These are phyloP conservation scores for Caenorhabditis becei DNA, from an alignment of 2,888 invertebrate species.

Conservation along the genomic window DNA sequence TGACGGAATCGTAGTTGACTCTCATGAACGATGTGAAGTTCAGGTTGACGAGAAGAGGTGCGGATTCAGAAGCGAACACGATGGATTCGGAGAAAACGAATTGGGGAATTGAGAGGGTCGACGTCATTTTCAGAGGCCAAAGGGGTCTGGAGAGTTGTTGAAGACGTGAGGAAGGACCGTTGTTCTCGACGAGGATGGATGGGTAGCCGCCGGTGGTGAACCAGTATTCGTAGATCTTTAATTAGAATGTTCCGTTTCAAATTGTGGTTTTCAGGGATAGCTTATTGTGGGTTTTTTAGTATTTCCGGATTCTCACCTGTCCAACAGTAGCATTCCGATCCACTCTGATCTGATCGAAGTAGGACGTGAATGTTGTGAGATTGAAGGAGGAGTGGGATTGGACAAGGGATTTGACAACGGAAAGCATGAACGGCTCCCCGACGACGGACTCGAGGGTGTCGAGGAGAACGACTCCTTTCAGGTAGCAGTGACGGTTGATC, in stretches of 20 bases:
- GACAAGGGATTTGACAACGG: constrained; percentile 67
- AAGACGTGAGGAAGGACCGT: constrained; percentile 56
- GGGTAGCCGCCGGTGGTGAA: constrained; percentile 71
- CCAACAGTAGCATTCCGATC: constrained; percentile 67
- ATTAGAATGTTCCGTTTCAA: too few relatives aligned
- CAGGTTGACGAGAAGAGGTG: constrained; percentile 67
- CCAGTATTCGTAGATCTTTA: constrained; percentile 72
- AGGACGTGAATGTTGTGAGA: constrained; percentile 65
- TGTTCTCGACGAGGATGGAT: constrained; percentile 65
- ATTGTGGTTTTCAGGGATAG: too few relatives aligned
- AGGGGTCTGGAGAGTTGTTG: constrained; percentile 59
- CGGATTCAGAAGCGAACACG: constrained; percentile 59
- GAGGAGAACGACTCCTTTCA: constrained; percentile 77
- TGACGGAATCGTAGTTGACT: constrained; percentile 71
- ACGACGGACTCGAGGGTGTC: constrained; percentile 75
- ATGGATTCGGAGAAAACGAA: constrained; percentile 67
- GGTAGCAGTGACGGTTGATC: constrained; percentile 77
- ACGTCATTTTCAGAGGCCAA: constrained; percentile 65
- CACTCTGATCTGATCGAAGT: constrained; percentile 64
- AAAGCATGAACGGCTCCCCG: constrained; percentile 72
- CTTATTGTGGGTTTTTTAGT: too few relatives aligned
- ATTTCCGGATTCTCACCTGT: constrained; percentile 50
- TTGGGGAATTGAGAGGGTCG: constrained; percentile 62
- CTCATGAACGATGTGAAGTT: constrained; percentile 72
- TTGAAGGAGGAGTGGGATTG: constrained; percentile 61